Base-by-base conservation (phyloP, 2,797 vertebrate species). In the Acipenser ruthenus region DNA sequence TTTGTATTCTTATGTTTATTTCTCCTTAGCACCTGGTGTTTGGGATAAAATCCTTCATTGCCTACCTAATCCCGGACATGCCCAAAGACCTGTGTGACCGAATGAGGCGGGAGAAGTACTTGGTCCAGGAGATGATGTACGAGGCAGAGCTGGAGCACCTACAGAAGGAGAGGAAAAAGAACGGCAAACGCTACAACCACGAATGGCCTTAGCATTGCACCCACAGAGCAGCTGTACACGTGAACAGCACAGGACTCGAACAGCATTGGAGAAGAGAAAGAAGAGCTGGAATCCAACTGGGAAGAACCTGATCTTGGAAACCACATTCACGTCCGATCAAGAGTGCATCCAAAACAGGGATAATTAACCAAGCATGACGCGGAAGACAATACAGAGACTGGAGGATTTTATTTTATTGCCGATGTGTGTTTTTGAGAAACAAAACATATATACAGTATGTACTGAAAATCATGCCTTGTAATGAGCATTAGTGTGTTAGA, bases 61-160 rank as follows among this genome's bases (percentile, higher is more conserved):
- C 97, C 10, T 98, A 98, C 86, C 91, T 99, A 80, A 99, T 99
- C 77, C 97, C 97, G 1, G 95, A 99, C 81, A 93, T 99, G 88
- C 97, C 97, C 49, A 98, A 97, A 87, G 94, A 91, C 72, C 89
- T 99, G 37, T 95, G 94, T 3, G 96, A 99, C 70, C 92, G 95
- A 73, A 98, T 99, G 93, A 87, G 97, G 66, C 89, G 97, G 66
- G 97, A 99, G 75, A 99, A 99, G 75, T 99, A 98, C 78, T 87
- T 99, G 78, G 97, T 99, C 82, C 97, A 99, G 82, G 97, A 99
- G 80, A 98, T 97, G 96, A 95, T 99, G 93, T 99, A 99, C 6
- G 94, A 98, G 75, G 94, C 96, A 0, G 97, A 99, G 75, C 85
- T 99, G 72, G 94, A 97, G 77, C 96, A 98, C 79, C 90, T 99